Conservation (phyloP, 1,140 invertebrate genomes). For the Musca vetustissima region DNA sequence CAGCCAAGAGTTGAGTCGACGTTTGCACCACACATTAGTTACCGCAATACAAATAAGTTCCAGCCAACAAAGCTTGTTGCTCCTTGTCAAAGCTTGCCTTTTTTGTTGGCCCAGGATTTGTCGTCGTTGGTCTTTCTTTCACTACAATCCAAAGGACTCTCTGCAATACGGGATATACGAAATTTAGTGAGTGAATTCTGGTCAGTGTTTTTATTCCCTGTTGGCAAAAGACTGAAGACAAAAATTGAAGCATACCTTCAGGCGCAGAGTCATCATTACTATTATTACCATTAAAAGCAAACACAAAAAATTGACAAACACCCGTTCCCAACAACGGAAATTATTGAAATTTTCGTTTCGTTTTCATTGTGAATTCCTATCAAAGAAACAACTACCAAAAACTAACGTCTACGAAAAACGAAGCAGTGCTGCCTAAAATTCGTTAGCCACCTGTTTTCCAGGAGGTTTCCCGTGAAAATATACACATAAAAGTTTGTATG, state of each 20-base stretch:
- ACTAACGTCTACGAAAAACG: too few relatives aligned
- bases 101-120: background rate
- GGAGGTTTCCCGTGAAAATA: too few relatives aligned
- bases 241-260: too few relatives aligned
- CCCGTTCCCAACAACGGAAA: too few relatives aligned
- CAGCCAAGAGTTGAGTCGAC: background rate
- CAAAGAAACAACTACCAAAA: too few relatives aligned
- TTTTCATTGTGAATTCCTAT: slow-evolving; percentile 8
- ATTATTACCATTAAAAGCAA: background rate
- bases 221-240: too few relatives aligned
- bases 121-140: background rate
- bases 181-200: too few relatives aligned
- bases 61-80: slow-evolving; percentile 19
- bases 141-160: too few relatives aligned
- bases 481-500: background rate
- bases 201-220: too few relatives aligned
- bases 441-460: too few relatives aligned
- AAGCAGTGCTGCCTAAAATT: too few relatives aligned
- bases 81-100: slow-evolving; percentile 12
- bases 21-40: slow-evolving; percentile 18
- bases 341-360: slow-evolving; percentile 47
- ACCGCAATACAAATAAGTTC: slow-evolving; percentile 22
- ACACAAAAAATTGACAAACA: background rate
- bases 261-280: background rate
- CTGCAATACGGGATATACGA: too few relatives aligned